These are phyloP conservation scores for Allobates femoralis DNA, from an alignment of 2,797 vertebrate genomes.

Conservation along the genomic window DNA sequence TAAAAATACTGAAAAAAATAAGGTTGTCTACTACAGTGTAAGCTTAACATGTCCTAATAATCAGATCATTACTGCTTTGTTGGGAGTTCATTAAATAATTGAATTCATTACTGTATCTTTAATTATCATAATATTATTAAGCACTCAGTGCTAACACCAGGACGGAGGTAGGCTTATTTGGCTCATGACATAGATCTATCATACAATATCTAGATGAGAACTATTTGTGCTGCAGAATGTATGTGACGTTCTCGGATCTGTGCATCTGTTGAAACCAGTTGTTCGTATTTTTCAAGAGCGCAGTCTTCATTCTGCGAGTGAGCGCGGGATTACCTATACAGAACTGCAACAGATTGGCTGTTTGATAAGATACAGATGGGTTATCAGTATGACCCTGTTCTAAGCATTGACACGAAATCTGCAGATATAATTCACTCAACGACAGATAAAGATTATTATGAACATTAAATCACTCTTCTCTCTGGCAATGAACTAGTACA, in stretches of 20 bases:
- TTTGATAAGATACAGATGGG: slow-evolving; percentile 69
- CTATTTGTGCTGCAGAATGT: slow-evolving; percentile 8
- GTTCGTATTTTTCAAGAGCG: slow-evolving; percentile 46
- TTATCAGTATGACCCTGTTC: slow-evolving; percentile 66
- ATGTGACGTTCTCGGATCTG: slow-evolving; percentile 19
- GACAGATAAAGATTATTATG: slow-evolving; percentile 51
- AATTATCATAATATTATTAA: slow-evolving; percentile 62
- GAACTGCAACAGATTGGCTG: slow-evolving; percentile 64
- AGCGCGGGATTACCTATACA: slow-evolving; percentile 56
- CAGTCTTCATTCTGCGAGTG: slow-evolving; percentile 21
- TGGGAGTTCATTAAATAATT: slow-evolving; percentile 55
- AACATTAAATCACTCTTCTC: slow-evolving; percentile 51
- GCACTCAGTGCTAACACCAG: slow-evolving; percentile 49
- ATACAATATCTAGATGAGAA: background rate
- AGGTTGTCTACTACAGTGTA: background rate
- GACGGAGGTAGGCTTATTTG: slow-evolving; percentile 59
- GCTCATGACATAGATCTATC: slow-evolving; percentile 42
- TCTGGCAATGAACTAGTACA: slow-evolving; percentile 64
- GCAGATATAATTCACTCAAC: slow-evolving; percentile 65
- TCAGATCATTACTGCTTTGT: slow-evolving; percentile 42
- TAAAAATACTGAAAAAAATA: background rate
- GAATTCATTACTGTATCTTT: slow-evolving; percentile 53
- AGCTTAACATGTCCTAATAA: slow-evolving; percentile 53
- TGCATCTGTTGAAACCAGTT: slow-evolving; percentile 56
- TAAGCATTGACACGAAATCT: slow-evolving; percentile 66